Base-by-base conservation (phyloP, 64 coral and sea anemone genomes). In the Acropora tenuis region DNA sequence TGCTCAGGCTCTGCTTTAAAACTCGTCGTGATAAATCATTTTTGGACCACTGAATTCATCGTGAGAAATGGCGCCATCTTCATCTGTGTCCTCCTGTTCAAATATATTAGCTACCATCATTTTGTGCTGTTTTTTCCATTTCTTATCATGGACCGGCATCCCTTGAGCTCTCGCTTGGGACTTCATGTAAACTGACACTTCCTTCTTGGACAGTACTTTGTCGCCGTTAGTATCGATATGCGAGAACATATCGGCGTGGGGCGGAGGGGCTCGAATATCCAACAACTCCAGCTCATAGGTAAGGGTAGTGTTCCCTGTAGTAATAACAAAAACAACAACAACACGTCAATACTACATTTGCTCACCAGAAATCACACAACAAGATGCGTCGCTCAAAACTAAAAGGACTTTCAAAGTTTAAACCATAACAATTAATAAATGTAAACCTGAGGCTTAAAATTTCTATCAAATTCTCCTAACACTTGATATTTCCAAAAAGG, bases 31-130 rank as follows among this genome's bases (percentile, higher is more conserved):
- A 9, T 84, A 87, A 17, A 72, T 77, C 74, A 96, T 88, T 48
- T 99, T 99, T 0, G 97, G 97, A 47, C 97, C 97, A 65, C 97
- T 99, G 46, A 99, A 99, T 82, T 99, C 97, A 10, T 99, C 97
- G 61, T 99, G 97, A 43, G 97, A 99, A 48, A 99, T 99, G 42
- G 83, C 17, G 1, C 97, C 97, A 77, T 99, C 97, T 74, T 96
- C 97, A 19, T 99, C 94, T 0, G 53, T 71, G 19, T 99, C 97
- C 78, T 99, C 97, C 4, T 99, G 94, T 5, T 93, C 88, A 60
- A 99, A 99, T 8, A 99, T 92, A 78, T 93, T 99, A 12, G 95
- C 88, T 6, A 99, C 97, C 89, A 96, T 91, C 47, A 77, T 93
- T 19, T 99, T 89, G 76, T 99, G 97, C 55, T 99, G 91, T 10